Evolutionary conservation across 2,888 invertebrate species (phyloP).

Genomic region (Steinernema carpocapsae): DNA sequence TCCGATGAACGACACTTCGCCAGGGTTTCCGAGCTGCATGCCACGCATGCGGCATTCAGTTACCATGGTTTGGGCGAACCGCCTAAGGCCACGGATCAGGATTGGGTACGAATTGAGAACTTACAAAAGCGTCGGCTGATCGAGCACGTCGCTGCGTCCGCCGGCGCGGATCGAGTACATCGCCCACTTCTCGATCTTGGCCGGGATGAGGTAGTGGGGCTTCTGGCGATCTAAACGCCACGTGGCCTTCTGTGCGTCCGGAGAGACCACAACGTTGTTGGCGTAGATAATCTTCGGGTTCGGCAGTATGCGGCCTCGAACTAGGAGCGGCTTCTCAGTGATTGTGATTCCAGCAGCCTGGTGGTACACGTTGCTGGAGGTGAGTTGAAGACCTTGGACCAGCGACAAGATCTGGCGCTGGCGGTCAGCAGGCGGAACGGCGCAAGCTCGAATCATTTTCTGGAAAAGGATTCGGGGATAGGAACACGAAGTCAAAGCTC

Average conservation of each 20-base stretch:
- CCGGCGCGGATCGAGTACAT: neutral
- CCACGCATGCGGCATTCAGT: constrained; percentile 37
- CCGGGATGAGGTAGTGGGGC: neutral
- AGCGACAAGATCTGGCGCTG: neutral
- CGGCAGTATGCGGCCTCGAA: constrained; percentile 43
- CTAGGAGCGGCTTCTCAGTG: constrained; percentile 40
- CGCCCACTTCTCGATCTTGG: neutral
- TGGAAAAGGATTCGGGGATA: too few species aligned
- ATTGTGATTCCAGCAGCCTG: constrained; percentile 11
- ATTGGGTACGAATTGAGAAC: too few species aligned
- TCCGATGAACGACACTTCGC: neutral
- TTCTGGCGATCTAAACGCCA: neutral
- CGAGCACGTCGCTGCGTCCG: neutral
- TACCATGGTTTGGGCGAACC: constrained; percentile 3
- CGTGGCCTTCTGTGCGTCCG: constrained; percentile 22
- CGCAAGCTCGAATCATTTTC: constrained; percentile 24
- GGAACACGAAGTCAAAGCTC: too few species aligned
- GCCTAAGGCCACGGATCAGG: too few species aligned
- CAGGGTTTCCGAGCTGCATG: neutral
- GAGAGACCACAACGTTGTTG: constrained; percentile 7
- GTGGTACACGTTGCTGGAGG: neutral
- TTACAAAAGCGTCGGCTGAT: neutral
- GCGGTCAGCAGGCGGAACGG: constrained; percentile 3
- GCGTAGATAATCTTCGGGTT: constrained; percentile 40
- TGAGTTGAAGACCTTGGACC: neutral